Base-by-base conservation (phyloP, 2,113 vertebrate genomes). In the Psettodes erumei region DNA sequence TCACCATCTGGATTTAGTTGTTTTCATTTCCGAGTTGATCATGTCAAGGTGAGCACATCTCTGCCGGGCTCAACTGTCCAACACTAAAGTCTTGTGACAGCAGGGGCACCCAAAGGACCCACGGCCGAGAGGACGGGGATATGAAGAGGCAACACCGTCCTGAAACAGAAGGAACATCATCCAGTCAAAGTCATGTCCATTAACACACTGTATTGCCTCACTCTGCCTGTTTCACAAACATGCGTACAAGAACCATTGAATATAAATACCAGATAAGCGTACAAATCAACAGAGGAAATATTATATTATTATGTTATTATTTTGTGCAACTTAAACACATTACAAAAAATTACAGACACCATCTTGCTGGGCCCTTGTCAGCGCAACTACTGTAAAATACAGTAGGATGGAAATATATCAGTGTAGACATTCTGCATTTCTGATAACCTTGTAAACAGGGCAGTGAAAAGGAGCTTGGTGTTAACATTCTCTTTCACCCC, bases 41-140 rank as follows among this genome's bases (percentile, higher is more conserved):
- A 37, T 35, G 77, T 88, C 87, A 90, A 89, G 87, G 86, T 90
- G 88, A 88, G 73, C 45, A 48, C 8, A 0, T 86, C 79, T 60
- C 84, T 70, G 77, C 40, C 0, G 69, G 64, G 54, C 74, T 3
- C 2, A 18, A 42, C 63, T 16, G 33, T 48, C 53, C 85, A 83
- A 91, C 62, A 30, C 32, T 91, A 68, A 92, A 70, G 38, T 19
- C n/a, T 25, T 45, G 69, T 78, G 91, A 92, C 89, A 90, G 83
- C 71, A 11, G 55, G 77, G 81, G 92, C 90, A 87, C 66, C 86
- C 86, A 77, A 62, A 76, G 93, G 93, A 87, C 27, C 67, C 27
- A 4, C 67, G 47, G 8, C 53, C 16, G 79, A 53, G 65, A 84
- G 38, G 64, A 79, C 60, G 8, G 51, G 61, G 59, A 11, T 15